Conservation (phyloP, 2,113 vertebrate species). For the Rhinichthys klamathensis region DNA sequence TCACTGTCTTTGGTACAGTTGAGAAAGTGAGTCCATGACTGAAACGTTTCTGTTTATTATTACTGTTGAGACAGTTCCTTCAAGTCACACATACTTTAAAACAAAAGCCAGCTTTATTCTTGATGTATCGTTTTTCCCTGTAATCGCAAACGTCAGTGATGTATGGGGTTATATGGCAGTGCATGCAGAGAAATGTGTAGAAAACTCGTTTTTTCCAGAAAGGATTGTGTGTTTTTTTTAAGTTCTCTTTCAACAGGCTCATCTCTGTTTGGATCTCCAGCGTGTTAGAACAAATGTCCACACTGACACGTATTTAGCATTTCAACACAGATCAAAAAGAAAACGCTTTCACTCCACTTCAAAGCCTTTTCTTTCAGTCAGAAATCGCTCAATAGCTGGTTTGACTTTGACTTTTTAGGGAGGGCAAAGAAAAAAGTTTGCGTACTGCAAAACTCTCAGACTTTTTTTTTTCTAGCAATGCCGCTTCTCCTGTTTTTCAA, state of each 20-base stretch:
- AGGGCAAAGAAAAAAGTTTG: slow-evolving; percentile 50
- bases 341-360: slow-evolving; percentile 57
- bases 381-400: slow-evolving; percentile 56
- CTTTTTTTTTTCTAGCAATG: slow-evolving; percentile 42
- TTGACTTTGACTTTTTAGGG: slow-evolving; percentile 53
- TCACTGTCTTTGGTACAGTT: slow-evolving; percentile 13
- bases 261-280: slow-evolving; percentile 48
- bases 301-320: slow-evolving; percentile 52
- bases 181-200: slow-evolving; percentile 20
- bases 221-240: slow-evolving; percentile 7
- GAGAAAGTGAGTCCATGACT: slow-evolving; percentile 13
- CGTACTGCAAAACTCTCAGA: slow-evolving; percentile 43
- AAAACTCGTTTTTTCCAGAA: slow-evolving; percentile 10
- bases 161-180: slow-evolving; percentile 11
- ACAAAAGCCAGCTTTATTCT: slow-evolving; percentile 32
- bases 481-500: slow-evolving; percentile 35
- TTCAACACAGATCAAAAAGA: slow-evolving; percentile 59
- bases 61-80: slow-evolving; percentile 33
- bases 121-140: slow-evolving; percentile 36
- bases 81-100: slow-evolving; percentile 32
- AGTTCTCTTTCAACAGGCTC: slow-evolving; percentile 13
- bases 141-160: slow-evolving; percentile 28
- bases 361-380: slow-evolving; percentile 50
- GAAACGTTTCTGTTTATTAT: slow-evolving; percentile 36
- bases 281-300: slow-evolving; percentile 57